These are phyloP conservation scores for Hyposmocoma kahamanoa DNA, from an alignment of 1,140 invertebrate genomes.

Conservation along the genomic window DNA sequence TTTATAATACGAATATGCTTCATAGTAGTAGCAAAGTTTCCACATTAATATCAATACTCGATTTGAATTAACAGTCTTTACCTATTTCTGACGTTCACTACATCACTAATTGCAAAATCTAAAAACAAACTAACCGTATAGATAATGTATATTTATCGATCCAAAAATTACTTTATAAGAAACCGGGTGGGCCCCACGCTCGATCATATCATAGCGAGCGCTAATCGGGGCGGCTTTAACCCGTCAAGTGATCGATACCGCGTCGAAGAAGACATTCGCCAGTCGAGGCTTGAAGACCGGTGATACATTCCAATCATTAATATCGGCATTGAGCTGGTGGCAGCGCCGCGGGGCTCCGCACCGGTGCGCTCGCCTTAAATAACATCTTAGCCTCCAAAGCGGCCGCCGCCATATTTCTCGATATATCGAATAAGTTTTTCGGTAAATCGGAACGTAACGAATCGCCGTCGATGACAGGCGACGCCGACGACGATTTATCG, in stretches of 20 bases:
- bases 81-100: no score
- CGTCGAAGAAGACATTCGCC: slow-evolving; percentile 32
- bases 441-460: slow-evolving; percentile 55
- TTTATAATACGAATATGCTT: no score
- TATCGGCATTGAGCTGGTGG: slow-evolving; percentile 54
- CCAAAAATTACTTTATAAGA: no score
- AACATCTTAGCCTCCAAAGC: slow-evolving; percentile 60
- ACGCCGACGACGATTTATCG: slow-evolving; percentile 49
- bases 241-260: slow-evolving; percentile 1
- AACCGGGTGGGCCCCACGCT: no score
- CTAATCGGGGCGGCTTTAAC: slow-evolving; percentile 1
- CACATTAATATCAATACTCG: no score
- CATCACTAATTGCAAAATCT: no score
- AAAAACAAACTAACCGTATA: no score
- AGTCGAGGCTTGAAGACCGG: slow-evolving; percentile 16
- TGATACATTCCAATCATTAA: slow-evolving; percentile 62
- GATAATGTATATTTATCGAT: no score
- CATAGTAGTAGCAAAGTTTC: no score
- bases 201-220: not conserved
- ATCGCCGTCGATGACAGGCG: slow-evolving; percentile 51
- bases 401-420: slow-evolving; percentile 56
- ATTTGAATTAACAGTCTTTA: no score
- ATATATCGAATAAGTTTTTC: slow-evolving; percentile 51
- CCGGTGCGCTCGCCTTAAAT: slow-evolving; percentile 41
- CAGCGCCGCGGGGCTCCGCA: slow-evolving; percentile 49